phyloP scores from a whole-genome alignment of 2,113 vertebrate species.

The Dipodomys spectabilis region DNA sequence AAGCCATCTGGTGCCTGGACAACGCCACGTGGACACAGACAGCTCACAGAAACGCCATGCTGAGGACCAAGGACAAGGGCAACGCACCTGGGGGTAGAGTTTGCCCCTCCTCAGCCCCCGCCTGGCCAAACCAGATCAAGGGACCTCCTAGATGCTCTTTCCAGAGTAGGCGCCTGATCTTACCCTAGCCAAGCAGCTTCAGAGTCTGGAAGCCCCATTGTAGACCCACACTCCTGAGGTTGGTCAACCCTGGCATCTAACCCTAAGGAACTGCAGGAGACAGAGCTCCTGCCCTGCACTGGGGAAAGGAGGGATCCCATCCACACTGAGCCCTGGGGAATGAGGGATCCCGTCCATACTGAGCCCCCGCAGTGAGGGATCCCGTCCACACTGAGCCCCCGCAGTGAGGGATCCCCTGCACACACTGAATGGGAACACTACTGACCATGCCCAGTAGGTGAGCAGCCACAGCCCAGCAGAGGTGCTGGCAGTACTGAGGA shows the following conservation, averaged over 20 bases:
- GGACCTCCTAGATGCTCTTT: fast-evolving
- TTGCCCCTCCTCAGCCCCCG: background rate
- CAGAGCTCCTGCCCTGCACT: background rate
- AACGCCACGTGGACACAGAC: background rate
- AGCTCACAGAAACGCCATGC: background rate
- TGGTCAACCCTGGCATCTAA: fast-evolving
- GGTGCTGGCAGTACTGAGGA: no score
- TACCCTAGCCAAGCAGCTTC: background rate
- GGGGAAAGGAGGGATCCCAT: background rate
- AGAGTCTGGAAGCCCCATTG: background rate
- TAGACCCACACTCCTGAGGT: background rate
- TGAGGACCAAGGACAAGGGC: background rate
- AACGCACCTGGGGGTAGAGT: background rate
- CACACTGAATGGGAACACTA: background rate
- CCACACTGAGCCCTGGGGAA: no score
- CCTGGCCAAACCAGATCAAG: background rate
- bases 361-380: no score
- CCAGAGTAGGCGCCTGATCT: no score
- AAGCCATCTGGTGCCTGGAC: fast-evolving
- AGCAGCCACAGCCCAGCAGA: no score
- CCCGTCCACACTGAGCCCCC: no score
- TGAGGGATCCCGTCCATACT: no score
- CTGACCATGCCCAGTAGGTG: background rate
- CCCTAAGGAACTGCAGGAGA: background rate
- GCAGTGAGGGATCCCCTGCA: no score